Base-by-base conservation (phyloP, 2,888 invertebrate genomes). In the Deroplatys truncata region DNA sequence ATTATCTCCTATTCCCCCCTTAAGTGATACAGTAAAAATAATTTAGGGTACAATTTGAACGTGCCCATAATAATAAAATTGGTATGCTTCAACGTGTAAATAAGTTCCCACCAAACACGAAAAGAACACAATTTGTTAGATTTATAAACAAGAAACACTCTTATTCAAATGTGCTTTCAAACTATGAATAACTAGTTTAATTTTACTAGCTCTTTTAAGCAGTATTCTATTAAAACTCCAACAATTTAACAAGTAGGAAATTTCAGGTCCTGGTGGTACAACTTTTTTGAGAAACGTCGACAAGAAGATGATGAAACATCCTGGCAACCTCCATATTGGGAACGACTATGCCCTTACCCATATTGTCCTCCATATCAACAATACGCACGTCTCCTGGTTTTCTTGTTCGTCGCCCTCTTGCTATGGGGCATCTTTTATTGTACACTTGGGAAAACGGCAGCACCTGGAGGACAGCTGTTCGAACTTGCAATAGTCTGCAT, bases 331-430 rank as follows among this genome's bases (percentile, higher is more conserved):
- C 95, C 96, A 0, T 94, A 96, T 91, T 98, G 97, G 97, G 96
- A 96, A 92, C 96, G 95, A 93, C 93, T 97, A 92, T 98, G 97
- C 93, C 98, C 98, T 0, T 97, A 97, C 92, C 98, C 98, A 28
- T 95, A 98, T 92, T 98, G 98, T 92, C 98, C 98, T 35, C 96
- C 97, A 0, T 97, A 97, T 93, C 95, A 98, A 91, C 97, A 97
- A 92, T 96, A 97, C 92, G 97, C 97, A n/a, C 95, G 98, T 92
- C 94, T 97, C 28, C 91, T 97, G 90, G 95, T 97, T 88, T 94
- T 98, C 89, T 94, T 96, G 91, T 93, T 97, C 88, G 96, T 98
- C 92, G 97, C 91, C 16, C 90, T 91, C 29, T 91, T 91, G 25
- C 31, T 84, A n/a, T 91, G 91, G 91, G 90, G 90, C 16, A 95